Conservation (phyloP, 2,888 invertebrate genomes). For the Heliconius cydno region DNA sequence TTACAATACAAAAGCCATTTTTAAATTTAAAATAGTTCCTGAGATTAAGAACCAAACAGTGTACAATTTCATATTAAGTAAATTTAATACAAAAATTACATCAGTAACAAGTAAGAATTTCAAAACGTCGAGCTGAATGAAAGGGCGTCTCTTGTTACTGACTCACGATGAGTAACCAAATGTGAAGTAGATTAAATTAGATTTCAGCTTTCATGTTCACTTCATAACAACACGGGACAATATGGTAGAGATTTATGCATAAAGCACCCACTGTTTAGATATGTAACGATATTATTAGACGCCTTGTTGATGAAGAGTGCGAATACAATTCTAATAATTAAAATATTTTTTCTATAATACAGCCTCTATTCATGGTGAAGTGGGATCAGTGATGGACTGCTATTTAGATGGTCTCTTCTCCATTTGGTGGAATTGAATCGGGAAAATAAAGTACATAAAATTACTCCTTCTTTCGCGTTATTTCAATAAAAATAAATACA, state of each 20-base stretch:
- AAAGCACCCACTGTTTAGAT: constrained; percentile 49
- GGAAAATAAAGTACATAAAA: not conserved
- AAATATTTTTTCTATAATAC: no score
- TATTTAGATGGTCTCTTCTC: not conserved
- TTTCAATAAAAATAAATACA: no score
- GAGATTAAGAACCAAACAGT: not conserved
- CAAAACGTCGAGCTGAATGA: constrained; percentile 44
- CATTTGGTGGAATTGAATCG: no score
- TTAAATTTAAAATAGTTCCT: not conserved
- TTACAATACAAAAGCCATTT: no score
- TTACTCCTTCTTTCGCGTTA: no score
- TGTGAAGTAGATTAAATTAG: constrained; percentile 43
- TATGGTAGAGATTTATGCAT: constrained; percentile 45
- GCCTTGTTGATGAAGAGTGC: not conserved
- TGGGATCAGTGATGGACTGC: not conserved
- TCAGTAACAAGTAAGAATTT: not conserved
- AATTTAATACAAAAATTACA: not conserved
- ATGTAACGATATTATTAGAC: constrained; percentile 47
- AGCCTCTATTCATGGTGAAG: no score
- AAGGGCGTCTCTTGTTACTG: constrained; percentile 49
- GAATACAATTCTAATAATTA: not conserved
- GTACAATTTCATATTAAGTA: not conserved
- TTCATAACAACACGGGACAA: constrained; percentile 44
- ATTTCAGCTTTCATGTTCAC: constrained; percentile 47
- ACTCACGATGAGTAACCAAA: constrained; percentile 50